Evolutionary conservation across 1,140 invertebrate species (phyloP), one percentile per base, ranked within the genome.

Genomic region (Teleopsis dalmanni): DNA sequence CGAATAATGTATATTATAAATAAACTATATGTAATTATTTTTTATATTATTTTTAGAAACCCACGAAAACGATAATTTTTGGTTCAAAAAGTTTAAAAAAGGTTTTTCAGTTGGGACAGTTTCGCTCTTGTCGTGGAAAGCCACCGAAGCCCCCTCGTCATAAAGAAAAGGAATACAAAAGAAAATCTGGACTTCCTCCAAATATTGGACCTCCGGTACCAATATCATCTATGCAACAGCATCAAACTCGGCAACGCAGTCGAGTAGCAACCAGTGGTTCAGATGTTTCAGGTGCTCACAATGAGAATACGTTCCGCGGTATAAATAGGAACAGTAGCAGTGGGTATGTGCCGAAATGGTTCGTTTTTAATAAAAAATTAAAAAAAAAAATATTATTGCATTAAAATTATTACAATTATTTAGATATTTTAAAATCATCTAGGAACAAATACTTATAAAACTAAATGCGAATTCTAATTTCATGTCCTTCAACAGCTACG

Each of bases 241-340:
- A 47, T 33, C 42, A 44, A 7, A 22, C 21, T 7, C 33, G 33
- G 21, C 64, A 60, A 14, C 58, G 57, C 0, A 57, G 58, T 45
- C 57, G 63, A 3, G 61, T 57, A 6, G 63, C 63, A 11, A 70
- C 68, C 29, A 70, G 67, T 35, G 65, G 67, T 6, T 71, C 68
- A 3, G 68, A 71, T 41, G 63, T 71, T 1, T 71, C 68, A 4
- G 58, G 65, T 21, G 54, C 61, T 16, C 63, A 65, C 2, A 57
- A 66, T 23, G 68, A 71, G 13, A 56, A 66, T 19, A 55, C 56
- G 5, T 46, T 62, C 7, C 66, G 60, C 25, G 80, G 78, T 52
- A 76, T 81, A 44, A 80, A 84, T 53, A 73, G 81, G 34, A 83
- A 84, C 57, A 82, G 80, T 55, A 83, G 81, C 8, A 81, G 81